Conservation (phyloP, 2,797 vertebrate species). For the Acropternis orthonyx region DNA sequence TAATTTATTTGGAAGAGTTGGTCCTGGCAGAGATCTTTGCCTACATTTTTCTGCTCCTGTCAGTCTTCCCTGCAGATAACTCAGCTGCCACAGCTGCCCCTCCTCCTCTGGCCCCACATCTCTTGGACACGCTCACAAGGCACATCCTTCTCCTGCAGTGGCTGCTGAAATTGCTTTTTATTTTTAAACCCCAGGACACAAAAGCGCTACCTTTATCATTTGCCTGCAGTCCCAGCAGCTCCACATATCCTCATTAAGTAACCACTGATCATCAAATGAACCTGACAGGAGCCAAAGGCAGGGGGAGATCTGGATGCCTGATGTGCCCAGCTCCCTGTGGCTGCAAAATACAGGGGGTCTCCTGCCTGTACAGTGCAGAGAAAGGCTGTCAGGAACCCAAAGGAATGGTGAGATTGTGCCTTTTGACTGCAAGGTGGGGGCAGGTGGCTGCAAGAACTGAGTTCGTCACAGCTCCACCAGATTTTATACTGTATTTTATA, state of each 20-base stretch:
- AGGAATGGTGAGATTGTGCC: not conserved
- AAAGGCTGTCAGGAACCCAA: not conserved
- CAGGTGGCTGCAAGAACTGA: not conserved
- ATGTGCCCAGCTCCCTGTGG: not conserved
- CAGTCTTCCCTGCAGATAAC: not conserved
- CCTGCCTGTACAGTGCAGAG: not conserved
- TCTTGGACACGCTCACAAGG: not conserved
- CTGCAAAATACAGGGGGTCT: not conserved
- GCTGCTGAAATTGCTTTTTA: conserved; percentile 5
- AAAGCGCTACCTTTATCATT: conserved; percentile 34
- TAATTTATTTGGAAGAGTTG: not conserved
- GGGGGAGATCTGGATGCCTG: fast-evolving
- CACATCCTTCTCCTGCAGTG: not conserved
- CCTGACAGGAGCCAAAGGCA: not conserved
- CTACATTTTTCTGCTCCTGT: not conserved
- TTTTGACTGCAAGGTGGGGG: not conserved
- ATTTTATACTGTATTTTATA: not conserved
- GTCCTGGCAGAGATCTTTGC: not conserved
- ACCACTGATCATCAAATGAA: not conserved
- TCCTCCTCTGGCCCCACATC: not conserved
- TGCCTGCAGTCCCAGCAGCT: not conserved
- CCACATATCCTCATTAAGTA: not conserved
- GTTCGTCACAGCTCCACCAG: not conserved
- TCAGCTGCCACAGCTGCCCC: not conserved
- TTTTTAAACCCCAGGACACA: conserved; percentile 21